These are phyloP conservation scores for Stomatorhinus ivindoensis DNA, from an alignment of 2,113 vertebrate genomes.

Conservation along the genomic window DNA sequence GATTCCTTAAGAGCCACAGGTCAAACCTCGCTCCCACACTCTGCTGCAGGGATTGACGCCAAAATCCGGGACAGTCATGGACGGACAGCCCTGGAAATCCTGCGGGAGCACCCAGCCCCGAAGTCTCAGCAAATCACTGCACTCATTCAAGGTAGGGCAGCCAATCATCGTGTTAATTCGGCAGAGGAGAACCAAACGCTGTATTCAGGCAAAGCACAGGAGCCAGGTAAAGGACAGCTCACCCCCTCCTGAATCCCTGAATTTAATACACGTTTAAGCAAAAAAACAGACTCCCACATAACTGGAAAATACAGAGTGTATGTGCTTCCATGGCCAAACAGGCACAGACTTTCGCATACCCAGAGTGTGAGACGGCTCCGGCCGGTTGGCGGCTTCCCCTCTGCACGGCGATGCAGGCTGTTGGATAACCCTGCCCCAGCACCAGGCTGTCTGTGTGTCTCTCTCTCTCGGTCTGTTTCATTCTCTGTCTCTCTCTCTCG, in stretches of 20 bases:
- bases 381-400: neutral
- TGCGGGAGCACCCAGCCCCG: conserved; percentile 85
- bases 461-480: neutral
- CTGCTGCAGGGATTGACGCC: conserved; percentile 79
- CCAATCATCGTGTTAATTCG: neutral
- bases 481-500: neutral
- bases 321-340: neutral
- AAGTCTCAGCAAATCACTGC: conserved; percentile 92
- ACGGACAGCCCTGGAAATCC: conserved; percentile 82
- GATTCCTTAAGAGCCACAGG: neutral
- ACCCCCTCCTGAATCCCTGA: neutral
- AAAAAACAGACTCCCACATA: neutral
- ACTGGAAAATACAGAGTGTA: neutral
- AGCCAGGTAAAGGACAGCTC: neutral
- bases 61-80: conserved; percentile 79
- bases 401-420: neutral
- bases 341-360: neutral
- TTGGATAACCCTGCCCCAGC: neutral
- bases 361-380: neutral
- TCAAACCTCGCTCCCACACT: conserved; percentile 23
- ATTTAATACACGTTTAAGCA: neutral
- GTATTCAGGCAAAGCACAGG: neutral
- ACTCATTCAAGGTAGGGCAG: conserved; percentile 78
- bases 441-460: neutral
- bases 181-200: neutral